These are phyloP conservation scores for Eupleurogrammus muticus DNA, from an alignment of 2,797 vertebrate genomes.

Conservation along the genomic window DNA sequence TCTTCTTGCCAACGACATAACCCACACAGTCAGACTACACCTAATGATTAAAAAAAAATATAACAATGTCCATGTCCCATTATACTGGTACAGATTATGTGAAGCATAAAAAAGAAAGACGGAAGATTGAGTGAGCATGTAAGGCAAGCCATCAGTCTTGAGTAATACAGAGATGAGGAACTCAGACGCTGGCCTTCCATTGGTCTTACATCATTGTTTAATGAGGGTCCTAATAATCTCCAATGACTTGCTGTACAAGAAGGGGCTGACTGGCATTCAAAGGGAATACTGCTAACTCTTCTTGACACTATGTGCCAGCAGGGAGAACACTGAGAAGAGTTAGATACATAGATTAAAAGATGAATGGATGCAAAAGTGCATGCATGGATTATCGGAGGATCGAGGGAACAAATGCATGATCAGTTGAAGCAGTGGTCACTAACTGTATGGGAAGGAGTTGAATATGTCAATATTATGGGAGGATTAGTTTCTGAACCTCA, in stretches of 20 bases:
- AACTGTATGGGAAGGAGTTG: not conserved
- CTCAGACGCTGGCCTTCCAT: conserved; percentile 49
- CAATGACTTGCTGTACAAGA: conserved; percentile 48
- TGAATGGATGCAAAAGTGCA: conserved; percentile 50
- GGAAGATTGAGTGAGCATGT: conserved; percentile 26
- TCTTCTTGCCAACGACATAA: conserved; percentile 17
- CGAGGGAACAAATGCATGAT: conserved; percentile 17
- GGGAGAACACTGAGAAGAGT: conserved; percentile 27
- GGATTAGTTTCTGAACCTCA: conserved; percentile 20
- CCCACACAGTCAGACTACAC: conserved; percentile 5
- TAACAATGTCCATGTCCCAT: conserved; percentile 24
- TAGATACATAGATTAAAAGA: conserved; percentile 43
- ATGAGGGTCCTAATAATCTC: conserved; percentile 67
- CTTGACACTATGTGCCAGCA: conserved; percentile 42
- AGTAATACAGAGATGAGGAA: conserved; percentile 27
- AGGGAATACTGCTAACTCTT: conserved; percentile 62
- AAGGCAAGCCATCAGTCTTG: conserved; percentile 11
- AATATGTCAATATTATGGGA: conserved; percentile 1
- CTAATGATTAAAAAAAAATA: conserved; percentile 26
- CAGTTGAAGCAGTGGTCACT: conserved; percentile 44
- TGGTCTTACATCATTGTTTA: conserved; percentile 71
- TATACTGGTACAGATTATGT: conserved; percentile 28
- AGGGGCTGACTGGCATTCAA: conserved; percentile 56
- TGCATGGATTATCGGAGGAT: conserved; percentile 42
- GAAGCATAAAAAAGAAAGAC: conserved; percentile 23